Conservation (phyloP, 2,113 vertebrate genomes). For the Phodopus roborovskii region DNA sequence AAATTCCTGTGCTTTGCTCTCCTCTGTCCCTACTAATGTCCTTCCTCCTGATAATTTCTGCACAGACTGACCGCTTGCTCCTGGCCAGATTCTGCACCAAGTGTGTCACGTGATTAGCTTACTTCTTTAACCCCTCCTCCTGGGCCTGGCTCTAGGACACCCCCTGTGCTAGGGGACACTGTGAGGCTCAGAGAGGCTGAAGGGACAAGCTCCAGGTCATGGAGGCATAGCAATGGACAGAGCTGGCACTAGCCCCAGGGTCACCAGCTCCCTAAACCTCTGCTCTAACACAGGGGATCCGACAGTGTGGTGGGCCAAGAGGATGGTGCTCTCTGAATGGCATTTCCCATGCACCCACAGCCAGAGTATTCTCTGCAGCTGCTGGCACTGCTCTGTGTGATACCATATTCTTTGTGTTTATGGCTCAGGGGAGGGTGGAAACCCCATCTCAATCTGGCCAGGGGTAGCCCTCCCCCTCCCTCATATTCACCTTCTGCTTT, state of each 20-base stretch:
- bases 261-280: background rate
- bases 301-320: background rate
- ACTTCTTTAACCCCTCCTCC: background rate
- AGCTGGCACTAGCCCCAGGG: background rate
- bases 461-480: too few relatives aligned
- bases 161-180: background rate
- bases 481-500: background rate
- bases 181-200: background rate
- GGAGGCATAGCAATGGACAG: background rate
- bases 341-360: background rate
- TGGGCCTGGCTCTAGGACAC: background rate
- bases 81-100: background rate
- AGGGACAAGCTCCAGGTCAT: background rate
- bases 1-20: background rate
- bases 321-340: background rate
- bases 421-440: background rate
- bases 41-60: background rate
- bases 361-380: background rate
- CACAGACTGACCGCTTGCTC: background rate
- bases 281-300: background rate
- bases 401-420: too few relatives aligned
- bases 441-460: background rate
- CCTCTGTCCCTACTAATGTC: rapidly evolving
- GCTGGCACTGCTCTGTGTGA: background rate
- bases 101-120: too few relatives aligned